Evolutionary conservation across 2,888 invertebrate genomes (phyloP).

Genomic region (Leptothorax acervorum): DNA sequence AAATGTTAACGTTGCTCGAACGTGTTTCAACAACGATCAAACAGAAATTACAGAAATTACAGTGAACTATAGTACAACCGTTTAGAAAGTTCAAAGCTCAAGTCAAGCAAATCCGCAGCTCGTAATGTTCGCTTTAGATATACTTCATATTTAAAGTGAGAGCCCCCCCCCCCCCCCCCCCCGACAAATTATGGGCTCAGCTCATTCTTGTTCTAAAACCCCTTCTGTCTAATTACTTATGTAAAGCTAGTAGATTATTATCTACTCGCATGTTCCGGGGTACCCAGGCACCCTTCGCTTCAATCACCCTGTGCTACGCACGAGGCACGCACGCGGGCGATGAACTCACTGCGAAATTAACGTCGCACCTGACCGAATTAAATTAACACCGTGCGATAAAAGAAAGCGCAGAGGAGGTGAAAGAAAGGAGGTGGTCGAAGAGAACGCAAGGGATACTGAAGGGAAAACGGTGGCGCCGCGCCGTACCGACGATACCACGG

Average conservation of each 20-base stretch:
- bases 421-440: slow-evolving; percentile 14
- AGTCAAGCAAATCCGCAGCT: neutral
- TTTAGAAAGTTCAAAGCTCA: neutral
- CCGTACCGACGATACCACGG: slow-evolving; percentile 57
- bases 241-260: slow-evolving; percentile 21
- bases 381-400: slow-evolving; percentile 74
- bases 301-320: neutral
- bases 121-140: neutral
- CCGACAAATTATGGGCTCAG: neutral
- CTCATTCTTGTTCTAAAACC: neutral
- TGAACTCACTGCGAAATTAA: slow-evolving; percentile 65
- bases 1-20: neutral
- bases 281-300: neutral
- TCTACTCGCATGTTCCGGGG: slow-evolving; percentile 28
- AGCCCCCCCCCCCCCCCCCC: too few species aligned
- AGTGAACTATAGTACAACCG: neutral
- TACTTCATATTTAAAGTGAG: neutral
- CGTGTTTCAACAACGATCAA: neutral
- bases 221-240: slow-evolving; percentile 16
- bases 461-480: slow-evolving; percentile 24
- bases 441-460: neutral
- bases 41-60: neutral
- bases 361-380: slow-evolving; percentile 74
- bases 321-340: slow-evolving; percentile 35
- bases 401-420: slow-evolving; percentile 58